Base-by-base conservation (phyloP, 2,797 vertebrate species). In the Myotis pilosus region DNA sequence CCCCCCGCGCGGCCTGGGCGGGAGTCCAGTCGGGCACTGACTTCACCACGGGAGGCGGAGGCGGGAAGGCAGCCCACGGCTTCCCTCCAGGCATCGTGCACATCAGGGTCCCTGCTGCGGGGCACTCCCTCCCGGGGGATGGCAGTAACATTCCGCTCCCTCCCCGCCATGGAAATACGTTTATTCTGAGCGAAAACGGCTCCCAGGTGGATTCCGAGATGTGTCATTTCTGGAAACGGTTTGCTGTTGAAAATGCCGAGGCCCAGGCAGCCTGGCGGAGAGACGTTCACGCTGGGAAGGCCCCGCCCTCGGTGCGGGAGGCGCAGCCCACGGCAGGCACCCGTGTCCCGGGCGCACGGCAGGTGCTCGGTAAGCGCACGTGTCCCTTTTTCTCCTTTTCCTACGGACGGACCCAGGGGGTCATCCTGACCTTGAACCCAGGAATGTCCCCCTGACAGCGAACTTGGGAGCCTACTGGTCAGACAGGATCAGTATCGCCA, bases 121-220 rank as follows among this genome's bases (percentile, higher is more conserved):
- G 89, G 60, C 44, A 28, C 20, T 85, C 51, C 4, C 30, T 87
- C 62, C 87, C 23, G 72, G 53, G 71, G 76, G 33, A 44, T 0
- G 78, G 94, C 68, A 57, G 88, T 95, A 60, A 90, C 86, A 93
- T 71, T 78, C 64, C 71, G 95, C 57, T 94, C 90, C 82, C 57
- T 89, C 66, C 85, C 78, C 82, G 33, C 90, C 79, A 93, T 25
- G 44, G 88, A 88, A 64, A 74, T 60, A 90, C 88, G 92, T 86
- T 90, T 92, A 71, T 87, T 93, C 88, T 33, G 60, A 25, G 90
- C 95, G 81, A 93, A 95, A 94, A 94, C 41, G 94, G 94, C 88
- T 83, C 82, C 72, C 84, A 41, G 79, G 92, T 76, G 90, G 82
- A 79, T 93, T 88, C 64, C 36, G 22, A 83, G 92, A 71, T 44